Percentiles rank a stretch among this genome's conserved stretches.
These are phyloP conservation scores for Brachionus rubens DNA, from an alignment of 1,140 invertebrate species.

Conservation along the genomic window DNA sequence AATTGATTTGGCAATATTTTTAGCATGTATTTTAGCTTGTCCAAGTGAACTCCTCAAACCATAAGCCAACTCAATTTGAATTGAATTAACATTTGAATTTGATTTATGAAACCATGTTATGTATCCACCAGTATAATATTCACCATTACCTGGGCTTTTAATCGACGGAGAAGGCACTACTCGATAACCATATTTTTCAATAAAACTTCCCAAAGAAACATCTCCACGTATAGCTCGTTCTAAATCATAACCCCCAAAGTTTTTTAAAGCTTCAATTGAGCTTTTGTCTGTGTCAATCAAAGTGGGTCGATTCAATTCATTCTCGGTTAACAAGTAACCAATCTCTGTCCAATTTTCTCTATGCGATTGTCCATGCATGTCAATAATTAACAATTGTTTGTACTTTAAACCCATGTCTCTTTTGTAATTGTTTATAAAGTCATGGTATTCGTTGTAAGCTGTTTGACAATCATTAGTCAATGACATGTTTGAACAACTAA, in stretches of 20 bases:
- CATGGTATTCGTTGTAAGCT: constrained; percentile 20
- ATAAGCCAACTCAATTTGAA: constrained; percentile 31
- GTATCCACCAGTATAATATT: constrained; percentile 46
- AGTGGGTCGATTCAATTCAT: not conserved
- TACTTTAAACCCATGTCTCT: not conserved
- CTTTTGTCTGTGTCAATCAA: not conserved
- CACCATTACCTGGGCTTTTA: constrained; percentile 29
- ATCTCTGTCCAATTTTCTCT: constrained; percentile 47
- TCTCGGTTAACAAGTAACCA: constrained; percentile 39
- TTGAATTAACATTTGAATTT: not conserved
- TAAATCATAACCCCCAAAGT: not conserved
- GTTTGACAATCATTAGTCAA: not conserved
- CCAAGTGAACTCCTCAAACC: not conserved
- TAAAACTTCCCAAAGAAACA: not conserved
- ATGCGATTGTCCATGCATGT: constrained; percentile 48
- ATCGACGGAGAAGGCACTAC: constrained; percentile 47
- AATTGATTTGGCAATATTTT: constrained; percentile 18
- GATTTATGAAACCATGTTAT: not conserved
- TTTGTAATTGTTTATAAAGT: not conserved
- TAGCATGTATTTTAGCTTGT: not conserved
- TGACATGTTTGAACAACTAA: not conserved
- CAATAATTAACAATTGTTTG: constrained; percentile 38
- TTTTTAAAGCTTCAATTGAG: not conserved
- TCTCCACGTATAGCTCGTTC: not conserved
- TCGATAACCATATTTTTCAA: not conserved